Conservation (phyloP, 2,113 vertebrate species). For the Centropus unirufus region DNA sequence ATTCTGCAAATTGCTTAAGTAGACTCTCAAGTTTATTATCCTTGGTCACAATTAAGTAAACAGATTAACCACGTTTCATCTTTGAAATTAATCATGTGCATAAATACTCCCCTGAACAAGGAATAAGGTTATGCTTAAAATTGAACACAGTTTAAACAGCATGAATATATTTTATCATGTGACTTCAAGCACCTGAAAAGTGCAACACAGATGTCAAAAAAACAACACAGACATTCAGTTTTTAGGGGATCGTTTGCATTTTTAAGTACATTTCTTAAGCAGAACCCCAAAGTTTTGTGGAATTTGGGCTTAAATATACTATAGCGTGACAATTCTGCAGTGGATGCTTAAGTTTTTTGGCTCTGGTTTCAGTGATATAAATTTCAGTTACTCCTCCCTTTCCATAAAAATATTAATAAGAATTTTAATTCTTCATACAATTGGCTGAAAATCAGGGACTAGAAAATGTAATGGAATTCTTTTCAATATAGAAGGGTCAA, state of each 20-base stretch:
- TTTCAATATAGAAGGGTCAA: background rate
- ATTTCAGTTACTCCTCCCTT: slow-evolving; percentile 10
- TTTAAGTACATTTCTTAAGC: background rate
- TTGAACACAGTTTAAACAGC: background rate
- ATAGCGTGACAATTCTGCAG: background rate
- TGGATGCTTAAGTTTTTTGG: background rate
- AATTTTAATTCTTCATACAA: background rate
- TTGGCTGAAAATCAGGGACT: background rate
- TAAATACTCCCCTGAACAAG: background rate
- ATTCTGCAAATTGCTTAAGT: background rate
- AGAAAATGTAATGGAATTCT: background rate
- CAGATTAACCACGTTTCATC: background rate
- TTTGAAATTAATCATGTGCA: background rate
- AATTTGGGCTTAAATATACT: background rate
- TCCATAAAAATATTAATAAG: slow-evolving; percentile 9
- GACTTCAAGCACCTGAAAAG: background rate
- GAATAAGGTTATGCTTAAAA: background rate
- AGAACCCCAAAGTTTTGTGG: background rate
- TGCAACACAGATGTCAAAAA: background rate
- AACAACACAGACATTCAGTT: background rate
- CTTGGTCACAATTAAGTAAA: background rate
- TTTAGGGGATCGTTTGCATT: background rate
- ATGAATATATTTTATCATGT: background rate
- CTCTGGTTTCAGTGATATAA: slow-evolving; percentile 1
- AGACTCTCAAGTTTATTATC: background rate